These are phyloP conservation scores for Drosophila paucipuncta DNA, from an alignment of 2,888 invertebrate genomes.

Conservation along the genomic window DNA sequence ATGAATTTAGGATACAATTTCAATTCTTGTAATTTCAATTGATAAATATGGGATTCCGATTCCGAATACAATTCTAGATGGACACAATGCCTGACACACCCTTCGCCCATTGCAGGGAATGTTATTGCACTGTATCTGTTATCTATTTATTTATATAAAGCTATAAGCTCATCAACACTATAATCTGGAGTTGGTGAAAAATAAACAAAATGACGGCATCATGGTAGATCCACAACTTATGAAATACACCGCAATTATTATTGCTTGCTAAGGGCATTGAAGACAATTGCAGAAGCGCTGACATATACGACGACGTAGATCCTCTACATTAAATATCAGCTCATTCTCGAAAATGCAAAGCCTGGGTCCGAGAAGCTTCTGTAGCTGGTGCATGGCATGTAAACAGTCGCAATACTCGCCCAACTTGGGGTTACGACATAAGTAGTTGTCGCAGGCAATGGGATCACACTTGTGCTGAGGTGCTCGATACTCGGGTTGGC, in stretches of 20 bases:
- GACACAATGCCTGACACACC: not conserved
- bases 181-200: not conserved
- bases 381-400: conserved; percentile 52
- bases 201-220: not conserved
- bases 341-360: conserved; percentile 31
- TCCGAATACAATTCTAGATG: not conserved
- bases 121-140: not conserved
- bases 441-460: conserved; percentile 30
- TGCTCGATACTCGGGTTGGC: conserved; percentile 6
- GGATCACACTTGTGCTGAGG: conserved; percentile 37
- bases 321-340: conserved; percentile 41
- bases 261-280: conserved; percentile 16
- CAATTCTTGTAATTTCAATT: not conserved
- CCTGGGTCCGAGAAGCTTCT: conserved; percentile 38
- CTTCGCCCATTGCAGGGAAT: not conserved
- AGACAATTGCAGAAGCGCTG: conserved; percentile 56
- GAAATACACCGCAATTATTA: not conserved
- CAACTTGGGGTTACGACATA: conserved; percentile 36
- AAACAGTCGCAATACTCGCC: conserved; percentile 57
- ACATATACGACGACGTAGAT: conserved; percentile 48
- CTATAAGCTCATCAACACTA: not conserved
- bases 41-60: not conserved
- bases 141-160: not conserved
- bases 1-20: not conserved
- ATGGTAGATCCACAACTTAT: not conserved